Base-by-base conservation (phyloP, 2,797 vertebrate genomes). In the Pangasius macronema region DNA sequence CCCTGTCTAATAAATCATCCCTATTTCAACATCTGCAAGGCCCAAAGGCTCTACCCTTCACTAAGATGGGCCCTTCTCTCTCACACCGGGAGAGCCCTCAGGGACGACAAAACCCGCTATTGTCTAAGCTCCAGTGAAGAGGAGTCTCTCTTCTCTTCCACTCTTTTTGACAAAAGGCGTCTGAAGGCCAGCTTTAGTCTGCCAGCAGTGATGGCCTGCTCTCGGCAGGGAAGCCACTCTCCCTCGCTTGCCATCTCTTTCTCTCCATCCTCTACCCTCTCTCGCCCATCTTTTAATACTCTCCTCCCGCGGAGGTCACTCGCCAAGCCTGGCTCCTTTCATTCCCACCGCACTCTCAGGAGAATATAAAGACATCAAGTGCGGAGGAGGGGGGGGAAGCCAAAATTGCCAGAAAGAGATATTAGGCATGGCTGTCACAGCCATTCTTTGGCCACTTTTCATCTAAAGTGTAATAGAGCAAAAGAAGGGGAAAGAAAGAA, bases 341-440 rank as follows among this genome's bases (percentile, higher is more conserved):
- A 98, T 94, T 94, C 24, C 83, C 24, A 91, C 91, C 91, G 92
- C 95, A 94, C 97, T 97, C 96, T 97, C 97, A 97, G 96, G 96
- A 96, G 95, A 93, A 93, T 96, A 99, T 98, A 97, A 98, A 99
- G 98, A 98, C 98, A 97, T 99, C 98, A 98, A 98, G 96, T 96
- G 95, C 80, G 92, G 93, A 97, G 97, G 94, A 88, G 89, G 85
- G 82, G 93, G 89, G 85, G 88, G 95, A 95, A 96, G 96, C 94
- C 95, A 96, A 95, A 96, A 93, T 96, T 96, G 94, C 96, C 96
- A 97, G 97, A 98, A 97, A 97, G 97, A 98, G 97, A 98, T 99
- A 98, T 98, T 98, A 97, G 97, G 96, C 97, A 98, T 97, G 98
- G 97, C 96, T 99, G 98, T 99, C 98, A 98, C 94, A 93, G 92